These are phyloP conservation scores for Drosophila sordidapex DNA, from an alignment of 2,888 invertebrate genomes.

Conservation along the genomic window DNA sequence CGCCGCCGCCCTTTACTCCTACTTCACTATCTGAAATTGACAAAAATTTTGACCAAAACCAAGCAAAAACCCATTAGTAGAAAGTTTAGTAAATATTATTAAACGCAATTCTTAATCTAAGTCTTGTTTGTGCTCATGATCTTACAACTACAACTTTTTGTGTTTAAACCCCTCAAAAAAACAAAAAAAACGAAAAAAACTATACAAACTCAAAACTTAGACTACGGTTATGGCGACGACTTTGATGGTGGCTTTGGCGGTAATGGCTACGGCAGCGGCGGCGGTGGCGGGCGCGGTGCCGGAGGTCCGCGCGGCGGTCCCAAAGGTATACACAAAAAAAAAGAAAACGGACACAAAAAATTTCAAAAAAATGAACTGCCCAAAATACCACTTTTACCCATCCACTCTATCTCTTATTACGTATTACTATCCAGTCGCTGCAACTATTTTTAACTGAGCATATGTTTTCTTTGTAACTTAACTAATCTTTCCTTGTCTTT, in stretches of 20 bases:
- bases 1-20: conserved; percentile 14
- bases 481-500: conserved; percentile 48
- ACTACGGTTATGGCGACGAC: conserved; percentile 87
- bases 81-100: conserved; percentile 25
- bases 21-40: conserved; percentile 12
- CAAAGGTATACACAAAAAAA: conserved; percentile 89
- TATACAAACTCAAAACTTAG: conserved; percentile 83
- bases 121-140: conserved; percentile 46
- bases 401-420: conserved; percentile 20
- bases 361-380: conserved; percentile 6
- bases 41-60: conserved; percentile 72
- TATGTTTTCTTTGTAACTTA: conserved; percentile 24
- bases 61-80: conserved; percentile 25
- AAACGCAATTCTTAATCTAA: conserved; percentile 36
- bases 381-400: conserved; percentile 21
- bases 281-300: conserved; percentile 90
- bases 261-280: conserved; percentile 93
- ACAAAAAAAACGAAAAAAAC: conserved; percentile 4
- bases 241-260: conserved; percentile 91
- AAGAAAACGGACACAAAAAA: conserved; percentile 21
- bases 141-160: conserved; percentile 45
- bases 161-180: conserved; percentile 42
- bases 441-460: conserved; percentile 30
- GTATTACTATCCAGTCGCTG: conserved; percentile 27
- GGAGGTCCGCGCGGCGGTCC: conserved; percentile 92